These are phyloP conservation scores for Trimorus sp. DNA, from an alignment of 2,888 invertebrate genomes.

Conservation along the genomic window DNA sequence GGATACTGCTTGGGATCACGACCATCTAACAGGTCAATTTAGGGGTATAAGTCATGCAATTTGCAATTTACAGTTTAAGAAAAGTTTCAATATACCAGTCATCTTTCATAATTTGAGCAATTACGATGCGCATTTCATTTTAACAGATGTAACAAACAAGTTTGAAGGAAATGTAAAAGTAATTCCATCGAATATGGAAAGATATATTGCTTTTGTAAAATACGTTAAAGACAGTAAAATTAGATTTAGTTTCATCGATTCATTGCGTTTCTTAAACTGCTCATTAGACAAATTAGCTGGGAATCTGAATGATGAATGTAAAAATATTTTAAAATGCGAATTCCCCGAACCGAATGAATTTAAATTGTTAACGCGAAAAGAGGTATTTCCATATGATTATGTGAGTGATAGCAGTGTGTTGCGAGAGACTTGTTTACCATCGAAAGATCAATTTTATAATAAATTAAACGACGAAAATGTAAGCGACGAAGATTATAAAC, in stretches of 20 bases:
- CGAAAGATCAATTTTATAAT: no score
- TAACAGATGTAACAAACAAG: slow-evolving; percentile 28
- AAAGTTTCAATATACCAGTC: slow-evolving; percentile 62
- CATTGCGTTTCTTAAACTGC: slow-evolving; percentile 32
- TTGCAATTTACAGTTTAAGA: slow-evolving; percentile 68
- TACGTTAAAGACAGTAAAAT: slow-evolving; percentile 33
- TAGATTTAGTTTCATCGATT: slow-evolving; percentile 46
- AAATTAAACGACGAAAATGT: no score
- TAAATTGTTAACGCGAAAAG: no score
- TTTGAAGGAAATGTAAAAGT: slow-evolving; percentile 67
- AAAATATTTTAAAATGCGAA: slow-evolving; percentile 27
- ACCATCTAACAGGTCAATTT: slow-evolving; percentile 49
- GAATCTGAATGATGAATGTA: slow-evolving; percentile 19
- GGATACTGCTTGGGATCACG: slow-evolving; percentile 14
- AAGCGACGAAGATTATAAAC: no score
- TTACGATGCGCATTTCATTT: no score
- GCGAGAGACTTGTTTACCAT: no score
- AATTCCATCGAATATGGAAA: no score
- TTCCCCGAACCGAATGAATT: slow-evolving; percentile 17
- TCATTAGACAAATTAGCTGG: slow-evolving; percentile 38
- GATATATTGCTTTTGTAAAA: no score
- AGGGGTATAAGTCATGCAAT: slow-evolving; percentile 58
- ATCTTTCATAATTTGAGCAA: slow-evolving; percentile 68
- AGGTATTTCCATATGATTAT: slow-evolving; percentile 75
- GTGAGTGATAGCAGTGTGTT: slow-evolving; percentile 64